A percentile compares a stretch with the other conserved stretches of the same genome.
Evolutionary conservation across 2,797 vertebrate genomes (phyloP).

Genomic region (Protonibea diacanthus): DNA sequence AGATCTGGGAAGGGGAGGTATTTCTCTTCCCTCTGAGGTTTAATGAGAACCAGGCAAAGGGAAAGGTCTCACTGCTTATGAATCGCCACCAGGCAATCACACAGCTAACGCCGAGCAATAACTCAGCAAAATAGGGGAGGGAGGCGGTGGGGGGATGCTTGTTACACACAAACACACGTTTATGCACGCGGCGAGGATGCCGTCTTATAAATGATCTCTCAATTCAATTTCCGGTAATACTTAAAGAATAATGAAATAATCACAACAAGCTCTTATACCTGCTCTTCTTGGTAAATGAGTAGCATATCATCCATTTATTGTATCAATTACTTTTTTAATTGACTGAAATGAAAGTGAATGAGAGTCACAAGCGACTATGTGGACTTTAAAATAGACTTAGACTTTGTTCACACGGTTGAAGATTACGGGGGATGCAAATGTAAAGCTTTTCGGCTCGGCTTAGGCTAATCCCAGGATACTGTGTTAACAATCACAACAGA

Average conservation of each 20-base stretch:
- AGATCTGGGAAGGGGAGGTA: slow-evolving; percentile 48
- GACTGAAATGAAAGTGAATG: slow-evolving; percentile 7
- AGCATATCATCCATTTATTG: slow-evolving; percentile 19
- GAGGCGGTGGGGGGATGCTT: neutral
- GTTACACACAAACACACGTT: slow-evolving; percentile 19
- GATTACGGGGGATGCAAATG: slow-evolving; percentile 26
- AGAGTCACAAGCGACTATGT: neutral
- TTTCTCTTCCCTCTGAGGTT: slow-evolving; percentile 44
- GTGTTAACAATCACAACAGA: slow-evolving; percentile 26
- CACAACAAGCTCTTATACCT: neutral
- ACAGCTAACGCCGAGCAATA: slow-evolving; percentile 37
- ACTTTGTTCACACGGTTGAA: slow-evolving; percentile 30
- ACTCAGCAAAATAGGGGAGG: neutral
- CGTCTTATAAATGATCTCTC: slow-evolving; percentile 3
- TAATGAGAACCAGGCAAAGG: slow-evolving; percentile 60
- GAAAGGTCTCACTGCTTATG: slow-evolving; percentile 59
- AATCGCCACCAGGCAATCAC: slow-evolving; percentile 55
- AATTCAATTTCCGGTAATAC: slow-evolving; percentile 24
- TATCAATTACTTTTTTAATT: slow-evolving; percentile 21
- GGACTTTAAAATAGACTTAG: neutral
- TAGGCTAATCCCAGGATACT: slow-evolving; percentile 41
- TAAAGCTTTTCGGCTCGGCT: slow-evolving; percentile 16
- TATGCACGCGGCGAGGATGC: neutral
- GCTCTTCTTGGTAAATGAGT: slow-evolving; percentile 5
- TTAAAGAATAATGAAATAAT: slow-evolving; percentile 21